Evolutionary conservation across 1,140 invertebrate genomes (phyloP), one percentile per base, ranked within the genome.

Genomic region (Schlechtendalia chinensis): DNA sequence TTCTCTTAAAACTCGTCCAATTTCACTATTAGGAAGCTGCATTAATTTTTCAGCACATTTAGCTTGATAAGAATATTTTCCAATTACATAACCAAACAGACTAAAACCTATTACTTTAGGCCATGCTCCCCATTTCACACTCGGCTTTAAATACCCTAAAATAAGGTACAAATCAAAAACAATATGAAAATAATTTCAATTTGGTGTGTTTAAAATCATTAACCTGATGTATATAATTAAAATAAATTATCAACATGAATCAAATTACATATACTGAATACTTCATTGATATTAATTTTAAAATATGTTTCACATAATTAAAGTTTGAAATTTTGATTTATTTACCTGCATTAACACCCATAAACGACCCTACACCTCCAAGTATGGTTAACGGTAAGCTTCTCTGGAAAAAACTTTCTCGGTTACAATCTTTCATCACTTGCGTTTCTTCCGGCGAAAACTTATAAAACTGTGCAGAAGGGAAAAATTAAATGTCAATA

Each of bases 31-130:
- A 10, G 91, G 91, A 32, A 93, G 84, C 14, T 88, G 87, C 90
- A 94, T 92, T 2, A 94, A 86, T 85, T 92, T 93, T 81, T 93
- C 91, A 6, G 90, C 89, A 85, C 92, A 93, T 81, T 88, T 89
- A 58, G 86, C 84, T 84, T 92, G 91, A 83, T 93, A 94, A 1
- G 92, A 93, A 58, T 93, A 86, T 86, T 93, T 93, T 5, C 92
- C 92, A 1, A 92, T 61, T 83, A 93, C 89, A 86, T 93, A 93
- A 11, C 92, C 92, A n/a, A 91, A 63, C 12, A 91, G 84, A 27
- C 89, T 89, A 22, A 90, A 90, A 63, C 89, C 84, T 1, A 88
- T 84, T 22, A 91, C 88, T 86, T 92, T 93, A 8, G 91, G 91
- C 54, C 87, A 86, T 3, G 91, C 86, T 0, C 92, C 92, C 84